Conservation (phyloP, 1,140 invertebrate species). For the Drosophila truncata region DNA sequence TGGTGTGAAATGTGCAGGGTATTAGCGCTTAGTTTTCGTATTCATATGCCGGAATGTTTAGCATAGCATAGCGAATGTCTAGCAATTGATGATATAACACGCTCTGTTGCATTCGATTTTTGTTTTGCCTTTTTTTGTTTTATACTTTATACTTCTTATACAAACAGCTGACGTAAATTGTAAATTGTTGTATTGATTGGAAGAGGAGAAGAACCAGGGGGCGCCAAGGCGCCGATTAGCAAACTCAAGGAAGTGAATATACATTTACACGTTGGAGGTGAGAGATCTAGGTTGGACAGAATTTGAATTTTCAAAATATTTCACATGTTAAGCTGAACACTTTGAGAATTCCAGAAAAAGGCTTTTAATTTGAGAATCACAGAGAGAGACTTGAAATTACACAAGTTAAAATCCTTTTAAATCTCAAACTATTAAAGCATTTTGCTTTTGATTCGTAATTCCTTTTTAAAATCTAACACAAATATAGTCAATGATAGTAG, state of each 20-base stretch:
- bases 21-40: conserved; percentile 34
- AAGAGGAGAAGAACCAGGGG: conserved; percentile 9
- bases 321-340: neutral
- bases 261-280: conserved; percentile 5
- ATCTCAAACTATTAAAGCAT: neutral
- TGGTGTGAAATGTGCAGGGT: conserved; percentile 1
- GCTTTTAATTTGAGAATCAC: conserved; percentile 1
- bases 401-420: neutral
- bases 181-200: conserved; percentile 57
- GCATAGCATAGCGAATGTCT: conserved; percentile 56
- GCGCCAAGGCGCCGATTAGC: conserved; percentile 4
- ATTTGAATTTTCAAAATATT: conserved; percentile 10
- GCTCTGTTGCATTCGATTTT: conserved; percentile 52
- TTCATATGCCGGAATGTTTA: conserved; percentile 56
- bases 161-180: conserved; percentile 71
- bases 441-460: neutral
- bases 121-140: conserved; percentile 42
- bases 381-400: neutral
- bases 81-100: conserved; percentile 75
- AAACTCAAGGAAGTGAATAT: conserved; percentile 29
- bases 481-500: neutral
- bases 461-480: neutral
- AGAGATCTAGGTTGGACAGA: conserved; percentile 20
- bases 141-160: conserved; percentile 48
- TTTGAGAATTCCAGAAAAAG: conserved; percentile 9